Percentiles rank a stretch among this genome's conserved stretches.
Conservation (phyloP, 2,888 invertebrate genomes). For the Latrodectus elegans region DNA sequence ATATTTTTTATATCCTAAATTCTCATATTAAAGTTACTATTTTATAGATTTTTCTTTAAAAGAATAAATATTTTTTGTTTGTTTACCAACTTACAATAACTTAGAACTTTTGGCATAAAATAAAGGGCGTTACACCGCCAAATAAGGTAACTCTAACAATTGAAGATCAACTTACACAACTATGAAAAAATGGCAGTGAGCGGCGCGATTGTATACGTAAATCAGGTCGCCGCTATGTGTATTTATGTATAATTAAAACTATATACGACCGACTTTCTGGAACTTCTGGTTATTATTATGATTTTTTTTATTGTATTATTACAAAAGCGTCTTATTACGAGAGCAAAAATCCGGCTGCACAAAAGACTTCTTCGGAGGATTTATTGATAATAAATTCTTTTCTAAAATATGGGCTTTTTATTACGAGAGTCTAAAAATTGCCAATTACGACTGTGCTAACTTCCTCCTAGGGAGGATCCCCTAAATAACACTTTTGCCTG, state of each 20-base stretch:
- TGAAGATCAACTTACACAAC: constrained; percentile 29
- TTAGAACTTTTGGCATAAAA: no score
- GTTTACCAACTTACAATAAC: no score
- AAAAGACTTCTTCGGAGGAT: constrained; percentile 54
- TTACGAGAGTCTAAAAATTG: constrained; percentile 53
- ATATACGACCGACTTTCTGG: constrained; percentile 65
- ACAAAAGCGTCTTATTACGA: constrained; percentile 52
- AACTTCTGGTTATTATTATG: constrained; percentile 30
- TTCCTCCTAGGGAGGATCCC: constrained; percentile 56
- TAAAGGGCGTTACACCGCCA: constrained; percentile 40
- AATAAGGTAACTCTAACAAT: constrained; percentile 1
- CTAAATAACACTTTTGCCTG: constrained; percentile 65
- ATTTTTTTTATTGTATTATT: constrained; percentile 26
- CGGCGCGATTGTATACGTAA: constrained; percentile 60
- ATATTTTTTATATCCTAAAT: no score
- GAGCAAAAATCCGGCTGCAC: constrained; percentile 62
- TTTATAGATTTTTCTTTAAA: no score
- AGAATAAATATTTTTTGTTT: no score
- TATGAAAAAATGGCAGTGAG: constrained; percentile 38
- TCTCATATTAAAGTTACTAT: no score
- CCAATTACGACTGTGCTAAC: constrained; percentile 66
- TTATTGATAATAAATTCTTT: constrained; percentile 67
- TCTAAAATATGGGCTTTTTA: constrained; percentile 64
- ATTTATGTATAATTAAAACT: constrained; percentile 68
- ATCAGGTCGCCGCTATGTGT: constrained; percentile 58